phyloP scores from a whole-genome alignment of 2,113 vertebrate species.

The Callipepla squamata region DNA sequence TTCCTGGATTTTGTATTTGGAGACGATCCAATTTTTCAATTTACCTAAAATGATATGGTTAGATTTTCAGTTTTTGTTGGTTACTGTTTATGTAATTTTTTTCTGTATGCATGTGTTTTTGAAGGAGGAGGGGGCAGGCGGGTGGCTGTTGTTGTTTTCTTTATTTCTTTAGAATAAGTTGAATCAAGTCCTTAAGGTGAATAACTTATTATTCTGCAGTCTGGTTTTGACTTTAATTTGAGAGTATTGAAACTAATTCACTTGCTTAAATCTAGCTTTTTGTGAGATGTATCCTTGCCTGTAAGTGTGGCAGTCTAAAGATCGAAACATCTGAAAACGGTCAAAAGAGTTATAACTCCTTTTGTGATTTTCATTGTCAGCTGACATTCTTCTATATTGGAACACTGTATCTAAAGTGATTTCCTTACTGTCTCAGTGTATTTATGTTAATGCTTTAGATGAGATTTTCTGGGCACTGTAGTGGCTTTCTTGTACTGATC shows the following conservation, averaged over 20 bases:
- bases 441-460: neutral
- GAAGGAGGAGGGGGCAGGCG: neutral
- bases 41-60: neutral
- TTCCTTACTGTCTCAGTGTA: neutral
- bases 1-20: neutral
- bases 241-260: accelerated
- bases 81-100: neutral
- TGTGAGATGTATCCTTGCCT: neutral
- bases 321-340: neutral
- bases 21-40: neutral
- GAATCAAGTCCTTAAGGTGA: neutral
- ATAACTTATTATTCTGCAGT: neutral
- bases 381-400: neutral
- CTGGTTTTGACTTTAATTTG: neutral
- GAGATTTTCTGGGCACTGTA: neutral
- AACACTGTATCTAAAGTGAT: neutral
- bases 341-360: neutral
- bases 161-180: neutral
- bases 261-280: neutral
- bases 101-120: neutral
- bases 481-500: neutral
- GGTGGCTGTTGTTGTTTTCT: too few relatives aligned
- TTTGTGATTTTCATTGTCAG: neutral
- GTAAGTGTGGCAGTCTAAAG: neutral
- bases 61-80: neutral